Evolutionary conservation across 2,888 invertebrate species (phyloP).

Genomic region (Lottia scabra): DNA sequence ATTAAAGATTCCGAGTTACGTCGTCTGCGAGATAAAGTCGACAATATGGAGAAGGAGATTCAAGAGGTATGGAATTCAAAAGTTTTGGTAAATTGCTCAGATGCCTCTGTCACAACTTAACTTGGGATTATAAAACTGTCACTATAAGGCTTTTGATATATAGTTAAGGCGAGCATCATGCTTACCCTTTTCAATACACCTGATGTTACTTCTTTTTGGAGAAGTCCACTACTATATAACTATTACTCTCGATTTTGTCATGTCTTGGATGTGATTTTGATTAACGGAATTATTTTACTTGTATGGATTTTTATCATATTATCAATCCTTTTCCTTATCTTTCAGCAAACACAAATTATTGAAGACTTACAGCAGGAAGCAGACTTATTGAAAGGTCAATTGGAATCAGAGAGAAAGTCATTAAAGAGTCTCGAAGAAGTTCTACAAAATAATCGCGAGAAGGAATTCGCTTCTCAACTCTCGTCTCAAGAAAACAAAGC

Average conservation of each 20-base stretch:
- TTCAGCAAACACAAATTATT: constrained; percentile 29
- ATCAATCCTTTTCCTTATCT: too few relatives aligned
- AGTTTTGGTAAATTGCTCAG: neutral
- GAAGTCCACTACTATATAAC: too few relatives aligned
- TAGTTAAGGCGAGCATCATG: too few relatives aligned
- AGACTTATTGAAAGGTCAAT: constrained; percentile 57
- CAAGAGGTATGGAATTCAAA: constrained; percentile 51
- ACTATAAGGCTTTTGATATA: too few relatives aligned
- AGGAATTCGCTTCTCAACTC: constrained; percentile 68
- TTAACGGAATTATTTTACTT: too few relatives aligned
- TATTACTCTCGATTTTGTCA: too few relatives aligned
- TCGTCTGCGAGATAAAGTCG: constrained; percentile 62
- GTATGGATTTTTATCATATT: too few relatives aligned
- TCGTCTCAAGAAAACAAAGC: constrained; percentile 65
- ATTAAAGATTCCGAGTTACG: constrained; percentile 66
- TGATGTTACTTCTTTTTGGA: too few relatives aligned
- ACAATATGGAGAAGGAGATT: constrained; percentile 61
- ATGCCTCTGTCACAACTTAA: too few relatives aligned
- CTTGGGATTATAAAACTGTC: too few relatives aligned
- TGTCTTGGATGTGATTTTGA: too few relatives aligned
- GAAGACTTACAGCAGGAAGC: constrained; percentile 63
- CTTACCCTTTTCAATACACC: too few relatives aligned
- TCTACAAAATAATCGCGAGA: constrained; percentile 66
- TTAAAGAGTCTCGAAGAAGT: constrained; percentile 66
- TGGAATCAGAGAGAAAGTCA: constrained; percentile 55